These are phyloP conservation scores for Decapterus maruadsi DNA, from an alignment of 2,797 vertebrate genomes.

Conservation along the genomic window DNA sequence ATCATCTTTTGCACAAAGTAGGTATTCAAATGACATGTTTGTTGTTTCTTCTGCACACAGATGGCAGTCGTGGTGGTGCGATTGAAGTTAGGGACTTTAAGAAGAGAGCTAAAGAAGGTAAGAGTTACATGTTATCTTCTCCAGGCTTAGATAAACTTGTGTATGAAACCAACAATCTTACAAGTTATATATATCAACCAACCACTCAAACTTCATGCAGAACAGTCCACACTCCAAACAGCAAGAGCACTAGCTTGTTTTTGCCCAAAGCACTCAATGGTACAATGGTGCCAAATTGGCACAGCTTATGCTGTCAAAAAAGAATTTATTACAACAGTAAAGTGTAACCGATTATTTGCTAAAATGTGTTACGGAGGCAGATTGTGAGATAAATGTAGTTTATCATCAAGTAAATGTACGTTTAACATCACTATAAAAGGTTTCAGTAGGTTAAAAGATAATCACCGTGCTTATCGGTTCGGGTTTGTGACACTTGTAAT, in stretches of 20 bases:
- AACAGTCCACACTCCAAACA: slow-evolving; percentile 65
- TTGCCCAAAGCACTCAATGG: slow-evolving; percentile 40
- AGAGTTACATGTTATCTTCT: slow-evolving; percentile 63
- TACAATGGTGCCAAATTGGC: slow-evolving; percentile 34
- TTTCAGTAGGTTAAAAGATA: slow-evolving; percentile 37
- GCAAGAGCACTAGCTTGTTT: slow-evolving; percentile 60
- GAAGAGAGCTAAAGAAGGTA: slow-evolving; percentile 97
- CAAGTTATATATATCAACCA: slow-evolving; percentile 67
- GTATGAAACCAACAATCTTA: slow-evolving; percentile 72
- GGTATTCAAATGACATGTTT: slow-evolving; percentile 60
- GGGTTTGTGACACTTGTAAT: slow-evolving; percentile 40
- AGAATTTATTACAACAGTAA: slow-evolving; percentile 46
- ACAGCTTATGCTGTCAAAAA: slow-evolving; percentile 30
- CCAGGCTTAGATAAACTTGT: slow-evolving; percentile 48
- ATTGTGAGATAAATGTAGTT: slow-evolving; percentile 33
- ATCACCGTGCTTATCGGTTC: slow-evolving; percentile 37
- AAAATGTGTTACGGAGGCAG: slow-evolving; percentile 12
- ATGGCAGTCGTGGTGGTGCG: slow-evolving; percentile 90
- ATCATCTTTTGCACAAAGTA: slow-evolving; percentile 51
- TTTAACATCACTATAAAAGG: slow-evolving; percentile 47
- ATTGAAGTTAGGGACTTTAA: slow-evolving; percentile 95
- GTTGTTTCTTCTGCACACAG: slow-evolving; percentile 77
- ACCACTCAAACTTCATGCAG: slow-evolving; percentile 54
- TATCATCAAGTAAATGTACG: slow-evolving; percentile 42
- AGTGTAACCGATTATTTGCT: slow-evolving; percentile 48